Evolutionary conservation across 2,888 invertebrate genomes (phyloP).

Genomic region (Lagria hirta): DNA sequence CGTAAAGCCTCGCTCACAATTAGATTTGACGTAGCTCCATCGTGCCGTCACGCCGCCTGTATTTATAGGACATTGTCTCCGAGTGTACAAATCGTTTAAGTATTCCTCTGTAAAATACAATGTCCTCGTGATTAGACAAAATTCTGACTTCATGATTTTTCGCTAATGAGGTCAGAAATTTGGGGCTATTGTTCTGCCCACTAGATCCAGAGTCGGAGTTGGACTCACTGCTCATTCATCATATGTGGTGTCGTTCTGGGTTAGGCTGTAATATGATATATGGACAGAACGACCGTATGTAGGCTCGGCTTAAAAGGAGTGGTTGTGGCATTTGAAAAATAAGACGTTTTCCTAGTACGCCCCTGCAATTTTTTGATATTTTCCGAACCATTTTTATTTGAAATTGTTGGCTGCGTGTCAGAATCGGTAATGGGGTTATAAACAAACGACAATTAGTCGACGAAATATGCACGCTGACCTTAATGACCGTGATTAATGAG

Average conservation of each 20-base stretch:
- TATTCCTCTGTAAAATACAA: conserved; percentile 23
- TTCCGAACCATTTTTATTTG: too few species aligned
- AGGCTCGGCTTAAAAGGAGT: conserved; percentile 34
- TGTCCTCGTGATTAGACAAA: conserved; percentile 24
- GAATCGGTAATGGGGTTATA: too few species aligned
- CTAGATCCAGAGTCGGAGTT: conserved; percentile 21
- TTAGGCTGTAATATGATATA: conserved; percentile 44
- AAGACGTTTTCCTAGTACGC: conserved; percentile 29
- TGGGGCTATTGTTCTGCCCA: conserved; percentile 34
- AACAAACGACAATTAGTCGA: too few species aligned
- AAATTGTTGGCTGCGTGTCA: too few species aligned
- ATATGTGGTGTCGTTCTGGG: conserved; percentile 42
- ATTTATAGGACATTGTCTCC: conserved; percentile 25
- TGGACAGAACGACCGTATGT: conserved; percentile 30
- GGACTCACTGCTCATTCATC: conserved; percentile 36
- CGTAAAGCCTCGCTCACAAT: conserved; percentile 11
- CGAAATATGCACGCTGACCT: too few species aligned
- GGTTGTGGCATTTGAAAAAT: conserved; percentile 40
- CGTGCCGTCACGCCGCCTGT: conserved; percentile 7
- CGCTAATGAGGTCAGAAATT: conserved; percentile 29
- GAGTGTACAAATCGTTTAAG: conserved; percentile 20
- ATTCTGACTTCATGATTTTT: conserved; percentile 23
- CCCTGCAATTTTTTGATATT: conserved; percentile 12
- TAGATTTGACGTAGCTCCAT: conserved; percentile 10
- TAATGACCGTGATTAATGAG: too few species aligned